Conservation (phyloP, 2,113 vertebrate species). For the Microcebus jonahi region DNA sequence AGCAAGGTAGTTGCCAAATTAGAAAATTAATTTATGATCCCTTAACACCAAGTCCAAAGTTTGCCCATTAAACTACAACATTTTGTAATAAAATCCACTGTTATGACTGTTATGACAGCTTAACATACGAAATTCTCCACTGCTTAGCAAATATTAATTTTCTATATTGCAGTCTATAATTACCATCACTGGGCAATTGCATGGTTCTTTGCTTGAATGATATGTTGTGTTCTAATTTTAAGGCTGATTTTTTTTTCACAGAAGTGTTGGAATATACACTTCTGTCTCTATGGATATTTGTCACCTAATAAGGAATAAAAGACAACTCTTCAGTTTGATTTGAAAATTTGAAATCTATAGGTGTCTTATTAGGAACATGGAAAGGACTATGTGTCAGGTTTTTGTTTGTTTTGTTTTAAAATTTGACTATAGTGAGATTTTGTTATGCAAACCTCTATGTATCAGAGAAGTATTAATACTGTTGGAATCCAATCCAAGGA, state of each 20-base stretch:
- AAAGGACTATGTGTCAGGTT: neutral
- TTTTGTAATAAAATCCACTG: slow-evolving; percentile 55
- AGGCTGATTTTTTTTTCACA: slow-evolving; percentile 44
- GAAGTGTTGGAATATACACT: neutral
- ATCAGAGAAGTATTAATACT: neutral
- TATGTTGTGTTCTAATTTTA: slow-evolving; percentile 47
- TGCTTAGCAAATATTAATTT: slow-evolving; percentile 65
- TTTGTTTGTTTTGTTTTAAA: neutral
- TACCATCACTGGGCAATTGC: slow-evolving; percentile 37
- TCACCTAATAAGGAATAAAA: neutral
- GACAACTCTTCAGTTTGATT: neutral
- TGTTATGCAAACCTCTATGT: neutral
- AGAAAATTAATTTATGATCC: slow-evolving; percentile 60
- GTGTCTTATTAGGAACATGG: neutral
- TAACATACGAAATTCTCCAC: slow-evolving; percentile 45
- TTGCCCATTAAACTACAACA: slow-evolving; percentile 27
- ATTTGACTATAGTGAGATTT: neutral
- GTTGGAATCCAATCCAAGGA: neutral
- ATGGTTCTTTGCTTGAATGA: slow-evolving; percentile 50
- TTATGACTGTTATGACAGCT: slow-evolving; percentile 63
- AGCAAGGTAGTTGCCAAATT: slow-evolving; percentile 59
- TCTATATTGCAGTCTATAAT: slow-evolving; percentile 59
- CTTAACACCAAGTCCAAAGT: slow-evolving; percentile 59
- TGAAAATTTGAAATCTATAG: neutral
- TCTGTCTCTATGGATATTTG: neutral